These are phyloP conservation scores for Dasyornis broadbenti DNA, from an alignment of 2,113 vertebrate genomes.

Conservation along the genomic window DNA sequence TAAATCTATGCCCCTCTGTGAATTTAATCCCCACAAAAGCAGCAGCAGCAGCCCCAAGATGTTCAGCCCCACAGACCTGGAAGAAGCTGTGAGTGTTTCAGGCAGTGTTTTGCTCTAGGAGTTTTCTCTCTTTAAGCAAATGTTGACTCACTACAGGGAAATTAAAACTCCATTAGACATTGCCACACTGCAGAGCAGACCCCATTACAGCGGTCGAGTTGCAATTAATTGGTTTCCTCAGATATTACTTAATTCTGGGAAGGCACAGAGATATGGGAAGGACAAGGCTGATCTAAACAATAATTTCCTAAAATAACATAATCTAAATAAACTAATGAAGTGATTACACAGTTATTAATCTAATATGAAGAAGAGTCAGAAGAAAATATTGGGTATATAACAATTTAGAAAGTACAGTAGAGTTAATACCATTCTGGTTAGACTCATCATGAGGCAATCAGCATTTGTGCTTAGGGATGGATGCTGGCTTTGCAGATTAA, in stretches of 20 bases:
- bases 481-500: neutral
- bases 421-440: constrained; percentile 8
- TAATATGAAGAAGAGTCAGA: constrained; percentile 19
- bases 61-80: neutral
- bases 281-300: constrained; percentile 31
- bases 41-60: neutral
- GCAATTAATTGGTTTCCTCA: constrained; percentile 74
- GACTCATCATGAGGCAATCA: constrained; percentile 15
- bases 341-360: constrained; percentile 56
- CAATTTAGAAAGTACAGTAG: neutral
- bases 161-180: constrained; percentile 78
- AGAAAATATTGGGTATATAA: constrained; percentile 3
- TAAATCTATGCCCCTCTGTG: neutral
- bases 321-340: constrained; percentile 67
- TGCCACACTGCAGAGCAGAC: constrained; percentile 54
- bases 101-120: constrained; percentile 45
- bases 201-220: constrained; percentile 31
- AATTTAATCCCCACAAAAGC: neutral
- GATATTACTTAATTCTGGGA: constrained; percentile 60
- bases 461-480: neutral
- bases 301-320: constrained; percentile 61
- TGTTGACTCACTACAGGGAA: constrained; percentile 72
- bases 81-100: neutral
- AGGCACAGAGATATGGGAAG: constrained; percentile 20
- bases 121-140: constrained; percentile 67